Conservation (phyloP, 2,888 invertebrate genomes). For the Oxycera nigricornis region DNA sequence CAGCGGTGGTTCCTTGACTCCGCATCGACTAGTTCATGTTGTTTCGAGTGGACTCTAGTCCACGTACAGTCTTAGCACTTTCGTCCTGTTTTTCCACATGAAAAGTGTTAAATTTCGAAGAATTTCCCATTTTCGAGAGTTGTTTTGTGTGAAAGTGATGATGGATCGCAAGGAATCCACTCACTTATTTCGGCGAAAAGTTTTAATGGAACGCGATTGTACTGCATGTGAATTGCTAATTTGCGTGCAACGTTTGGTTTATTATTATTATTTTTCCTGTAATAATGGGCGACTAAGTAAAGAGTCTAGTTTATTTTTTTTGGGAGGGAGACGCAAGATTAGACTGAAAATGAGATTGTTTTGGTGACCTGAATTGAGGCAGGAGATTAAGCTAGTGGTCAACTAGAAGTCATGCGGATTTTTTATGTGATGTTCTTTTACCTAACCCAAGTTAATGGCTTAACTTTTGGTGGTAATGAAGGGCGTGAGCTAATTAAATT, state of each 20-base stretch:
- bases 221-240: constrained; percentile 18
- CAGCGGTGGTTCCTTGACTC: not conserved
- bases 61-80: not conserved
- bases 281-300: not conserved
- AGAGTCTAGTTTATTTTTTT: not conserved
- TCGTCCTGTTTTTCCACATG: not conserved
- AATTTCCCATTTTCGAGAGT: not conserved
- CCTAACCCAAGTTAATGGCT: too few relatives aligned
- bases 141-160: not conserved
- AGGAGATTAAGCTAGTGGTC: not conserved
- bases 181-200: not conserved
- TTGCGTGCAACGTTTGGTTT: constrained; percentile 27
- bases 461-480: too few relatives aligned
- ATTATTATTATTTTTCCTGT: not conserved
- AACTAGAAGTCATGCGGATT: too few relatives aligned
- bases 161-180: not conserved
- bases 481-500: too few relatives aligned
- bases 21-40: not conserved
- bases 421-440: too few relatives aligned
- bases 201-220: not conserved
- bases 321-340: not conserved
- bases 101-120: constrained; percentile 7
- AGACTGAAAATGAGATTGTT: not conserved
- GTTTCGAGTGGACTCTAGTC: not conserved
- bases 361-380: not conserved